A percentile compares a stretch with the other conserved stretches of the same genome.
Evolutionary conservation across 1,140 invertebrate genomes (phyloP).

Genomic region (Drosophila repleta): DNA sequence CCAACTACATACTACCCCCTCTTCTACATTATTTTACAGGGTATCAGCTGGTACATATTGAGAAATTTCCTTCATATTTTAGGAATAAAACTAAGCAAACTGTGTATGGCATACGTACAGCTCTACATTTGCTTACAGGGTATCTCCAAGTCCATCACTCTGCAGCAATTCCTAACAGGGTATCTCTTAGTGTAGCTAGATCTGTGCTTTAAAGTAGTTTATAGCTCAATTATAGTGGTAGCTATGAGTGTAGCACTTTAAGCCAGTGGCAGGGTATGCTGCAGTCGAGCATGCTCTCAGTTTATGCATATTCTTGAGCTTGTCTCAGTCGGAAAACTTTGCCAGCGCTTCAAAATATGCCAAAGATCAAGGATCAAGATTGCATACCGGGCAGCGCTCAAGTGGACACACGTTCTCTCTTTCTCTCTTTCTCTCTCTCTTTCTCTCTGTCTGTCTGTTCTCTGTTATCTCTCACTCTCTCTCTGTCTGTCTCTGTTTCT

Average conservation of each 20-base stretch:
- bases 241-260: no score
- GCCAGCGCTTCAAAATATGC: slow-evolving; percentile 17
- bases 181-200: neutral
- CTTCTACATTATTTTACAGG: neutral
- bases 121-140: neutral
- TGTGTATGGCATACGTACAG: no score
- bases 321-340: slow-evolving; percentile 7
- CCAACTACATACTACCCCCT: no score
- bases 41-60: neutral
- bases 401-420: slow-evolving; percentile 18
- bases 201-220: no score
- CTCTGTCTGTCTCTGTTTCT: neutral
- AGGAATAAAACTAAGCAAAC: no score
- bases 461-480: neutral
- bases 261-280: neutral
- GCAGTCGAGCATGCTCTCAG: neutral
- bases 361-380: slow-evolving; percentile 42
- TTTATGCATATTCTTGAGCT: neutral
- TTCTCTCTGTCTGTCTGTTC: neutral
- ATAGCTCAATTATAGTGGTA: no score
- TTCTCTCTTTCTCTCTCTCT: neutral
- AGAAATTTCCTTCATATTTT: neutral
- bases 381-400: slow-evolving; percentile 9
- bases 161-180: no score
- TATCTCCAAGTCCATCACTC: neutral